Conservation (phyloP, 2,888 invertebrate species). For the Apotomis capreana region DNA sequence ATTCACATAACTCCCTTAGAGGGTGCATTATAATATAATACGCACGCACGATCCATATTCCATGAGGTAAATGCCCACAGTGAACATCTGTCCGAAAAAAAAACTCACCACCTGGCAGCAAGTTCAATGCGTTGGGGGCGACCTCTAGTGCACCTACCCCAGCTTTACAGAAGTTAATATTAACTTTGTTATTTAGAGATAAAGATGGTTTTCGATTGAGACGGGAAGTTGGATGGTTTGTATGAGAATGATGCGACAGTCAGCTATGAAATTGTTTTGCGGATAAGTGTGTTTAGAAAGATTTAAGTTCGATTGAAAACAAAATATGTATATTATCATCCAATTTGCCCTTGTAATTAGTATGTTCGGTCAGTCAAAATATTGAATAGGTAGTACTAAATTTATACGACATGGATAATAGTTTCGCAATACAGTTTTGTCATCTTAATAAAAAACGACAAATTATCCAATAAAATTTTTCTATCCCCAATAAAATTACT, state of each 20-base stretch:
- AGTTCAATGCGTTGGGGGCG: slow-evolving; percentile 10
- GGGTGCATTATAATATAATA: slow-evolving; percentile 31
- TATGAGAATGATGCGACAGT: background rate
- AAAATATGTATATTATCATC: background rate
- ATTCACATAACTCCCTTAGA: background rate
- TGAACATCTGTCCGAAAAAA: slow-evolving; percentile 45
- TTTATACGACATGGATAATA: too few species aligned
- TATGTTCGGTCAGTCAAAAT: too few species aligned
- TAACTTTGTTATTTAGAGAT: background rate
- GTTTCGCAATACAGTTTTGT: too few species aligned
- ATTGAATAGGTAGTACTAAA: too few species aligned
- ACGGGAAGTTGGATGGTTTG: background rate
- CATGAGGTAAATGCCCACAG: slow-evolving; percentile 42
- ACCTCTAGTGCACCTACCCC: slow-evolving; percentile 15
- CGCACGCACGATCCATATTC: slow-evolving; percentile 25
- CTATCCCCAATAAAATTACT: too few species aligned
- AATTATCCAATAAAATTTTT: too few species aligned
- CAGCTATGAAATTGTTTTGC: slow-evolving; percentile 1
- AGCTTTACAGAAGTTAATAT: background rate
- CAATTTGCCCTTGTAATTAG: too few species aligned
- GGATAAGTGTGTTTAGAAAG: background rate
- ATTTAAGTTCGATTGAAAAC: background rate
- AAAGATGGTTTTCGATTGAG: background rate
- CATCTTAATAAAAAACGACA: too few species aligned
- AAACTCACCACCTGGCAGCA: slow-evolving; percentile 44